These are phyloP conservation scores for Agonum fuliginosum DNA, from an alignment of 2,888 invertebrate species.

Conservation along the genomic window DNA sequence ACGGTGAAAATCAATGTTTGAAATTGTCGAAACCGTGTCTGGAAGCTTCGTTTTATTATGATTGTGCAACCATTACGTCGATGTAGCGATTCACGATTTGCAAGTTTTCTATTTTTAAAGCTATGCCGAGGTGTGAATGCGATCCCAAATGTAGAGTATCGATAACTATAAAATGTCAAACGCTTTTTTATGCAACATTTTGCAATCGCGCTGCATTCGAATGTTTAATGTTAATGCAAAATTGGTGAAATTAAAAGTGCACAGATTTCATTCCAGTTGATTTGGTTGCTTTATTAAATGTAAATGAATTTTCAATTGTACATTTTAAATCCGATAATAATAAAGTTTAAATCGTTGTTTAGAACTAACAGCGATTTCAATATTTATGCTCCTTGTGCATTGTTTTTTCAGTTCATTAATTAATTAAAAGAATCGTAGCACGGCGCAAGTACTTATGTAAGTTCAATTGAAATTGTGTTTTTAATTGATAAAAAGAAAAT, in stretches of 20 bases:
- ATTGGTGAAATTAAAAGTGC: not conserved
- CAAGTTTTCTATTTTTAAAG: constrained; percentile 11
- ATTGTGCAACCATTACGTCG: constrained; percentile 37
- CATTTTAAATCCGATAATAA: too few relatives aligned
- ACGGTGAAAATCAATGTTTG: constrained; percentile 51
- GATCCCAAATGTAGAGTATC: not conserved
- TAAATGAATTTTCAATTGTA: not conserved
- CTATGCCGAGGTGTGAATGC: constrained; percentile 13
- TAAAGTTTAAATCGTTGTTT: too few relatives aligned
- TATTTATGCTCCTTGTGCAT: too few relatives aligned
- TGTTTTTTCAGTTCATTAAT: too few relatives aligned
- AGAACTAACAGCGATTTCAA: too few relatives aligned
- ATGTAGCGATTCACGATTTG: not conserved
- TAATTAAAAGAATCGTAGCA: too few relatives aligned
- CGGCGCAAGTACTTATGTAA: too few relatives aligned
- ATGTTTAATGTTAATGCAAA: constrained; percentile 4
- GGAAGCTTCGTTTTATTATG: constrained; percentile 37
- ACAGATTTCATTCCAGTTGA: too few relatives aligned
- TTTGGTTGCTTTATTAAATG: too few relatives aligned
- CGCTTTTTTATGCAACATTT: constrained; percentile 14
- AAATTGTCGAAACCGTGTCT: constrained; percentile 41
- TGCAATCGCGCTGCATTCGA: constrained; percentile 1
- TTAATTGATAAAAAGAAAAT: too few relatives aligned
- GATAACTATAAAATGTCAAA: constrained; percentile 17
- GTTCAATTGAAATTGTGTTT: too few relatives aligned